Evolutionary conservation across 2,113 vertebrate species (phyloP), one percentile per base, ranked within the genome.

Genomic region (Formicarius rufipectus): DNA sequence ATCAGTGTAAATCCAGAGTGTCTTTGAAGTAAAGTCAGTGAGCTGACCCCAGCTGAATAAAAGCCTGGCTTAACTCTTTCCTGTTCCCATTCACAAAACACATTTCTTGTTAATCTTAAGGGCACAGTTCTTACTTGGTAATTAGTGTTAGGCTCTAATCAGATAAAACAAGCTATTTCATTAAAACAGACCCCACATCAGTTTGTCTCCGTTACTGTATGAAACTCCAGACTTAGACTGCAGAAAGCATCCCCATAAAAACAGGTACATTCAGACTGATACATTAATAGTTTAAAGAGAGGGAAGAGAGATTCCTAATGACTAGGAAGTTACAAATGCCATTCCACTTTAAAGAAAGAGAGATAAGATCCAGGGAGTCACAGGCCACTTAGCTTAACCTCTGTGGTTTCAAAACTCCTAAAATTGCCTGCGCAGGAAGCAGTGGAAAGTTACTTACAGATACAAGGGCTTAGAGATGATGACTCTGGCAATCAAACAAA

Each of bases 271-370:
- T 87, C 60, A 94, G 42, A 78, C 60, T 77, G 68, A 95, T 87
- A 82, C 42, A 71, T 90, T 76, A 95, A 94, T 31, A 87, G 58
- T 74, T 59, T 79, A 85, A 90, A 55, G 79, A 79, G 87, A 85
- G 30, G 44, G 66, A 16, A 91, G 79, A 94, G 49, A 83, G 50
- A 96, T 93, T 87, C 76, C 23, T 95, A 94, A 96, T 95, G 78
- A 97, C 62, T 87, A 88, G 78, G 66, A 97, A 94, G 89, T 88
- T 97, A 88, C 80, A 95, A 94, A 94, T 96, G 64, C 81, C 87
- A 95, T 83, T 96, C 95, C 47, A 95, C 95, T 97, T 96, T 91
- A 84, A 95, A 96, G 84, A 82, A 50, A 90, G 58, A 84, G 74
- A 96, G 95, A 88, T 96, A 93, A 97, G 89, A 95, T 50, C 62